Base-by-base conservation (phyloP, 2,797 vertebrate genomes). In the Denticeps clupeoides region DNA sequence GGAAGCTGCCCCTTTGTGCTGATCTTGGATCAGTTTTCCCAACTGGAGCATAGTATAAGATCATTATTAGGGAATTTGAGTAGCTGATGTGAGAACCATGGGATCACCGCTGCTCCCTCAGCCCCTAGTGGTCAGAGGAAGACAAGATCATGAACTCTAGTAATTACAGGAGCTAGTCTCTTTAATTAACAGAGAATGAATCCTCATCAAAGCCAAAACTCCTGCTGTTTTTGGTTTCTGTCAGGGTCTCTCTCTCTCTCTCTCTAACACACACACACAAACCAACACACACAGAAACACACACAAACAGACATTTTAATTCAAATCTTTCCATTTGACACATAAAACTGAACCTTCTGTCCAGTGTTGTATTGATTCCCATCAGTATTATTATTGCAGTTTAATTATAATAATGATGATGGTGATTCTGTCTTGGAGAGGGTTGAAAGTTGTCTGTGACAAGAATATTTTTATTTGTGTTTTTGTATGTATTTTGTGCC, bases 361-460 rank as follows among this genome's bases (percentile, higher is more conserved):
- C 37, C 13, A 15, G 7, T 37, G 16, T 15, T 7, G 15, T 37
- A 37, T 37, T 19, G 15, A 19, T 37, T 81, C 61, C 60, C 73
- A 79, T 81, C 76, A 51, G 0, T 0, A 9, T 68, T 62, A 60
- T 79, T 81, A 81, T 80, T 80, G 71, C 61, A 18, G 71, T 74
- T 59, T 78, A 78, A 78, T 81, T 78, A 77, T 64, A 59, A 58
- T 18, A 37, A 37, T 37, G 37, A 15, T 33, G 18, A 8, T 5
- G 15, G 33, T 33, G 16, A 16, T 3, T 3, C 8, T 10, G 15
- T 4, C 15, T 33, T 37, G 15, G 16, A 37, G 15, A 32, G 35
- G 32, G 13, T 1, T 33, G 33, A 18, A 7, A 37, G 33, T 18
- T 33, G 7, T 37, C 15, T 9, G 33, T 32, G 13, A 35, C 15